phyloP scores from a whole-genome alignment of 2,888 invertebrate species.

The Chaetogeoica ovagalla region DNA sequence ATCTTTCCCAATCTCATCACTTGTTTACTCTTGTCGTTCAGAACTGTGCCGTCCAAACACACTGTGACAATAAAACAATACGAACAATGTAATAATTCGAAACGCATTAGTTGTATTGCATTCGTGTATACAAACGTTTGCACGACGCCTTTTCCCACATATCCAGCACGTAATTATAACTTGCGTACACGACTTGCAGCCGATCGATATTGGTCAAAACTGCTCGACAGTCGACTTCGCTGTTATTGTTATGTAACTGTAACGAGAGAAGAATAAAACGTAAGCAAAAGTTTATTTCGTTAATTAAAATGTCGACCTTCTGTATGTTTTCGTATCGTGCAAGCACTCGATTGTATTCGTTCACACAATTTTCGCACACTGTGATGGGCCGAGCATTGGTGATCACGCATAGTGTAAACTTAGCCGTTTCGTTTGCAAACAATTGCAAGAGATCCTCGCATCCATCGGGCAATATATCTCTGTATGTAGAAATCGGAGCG shows the following conservation, averaged over 20 bases:
- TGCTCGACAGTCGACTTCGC: conserved; percentile 63
- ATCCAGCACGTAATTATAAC: conserved; percentile 64
- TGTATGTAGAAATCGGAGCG: background rate
- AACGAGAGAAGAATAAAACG: conserved; percentile 33
- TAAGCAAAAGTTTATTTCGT: too few relatives aligned
- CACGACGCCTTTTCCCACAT: conserved; percentile 70
- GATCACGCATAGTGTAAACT: conserved; percentile 68
- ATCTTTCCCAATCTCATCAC: conserved; percentile 48
- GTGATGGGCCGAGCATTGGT: conserved; percentile 66
- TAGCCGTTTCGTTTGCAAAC: conserved; percentile 65
- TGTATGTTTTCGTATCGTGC: conserved; percentile 64
- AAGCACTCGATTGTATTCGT: conserved; percentile 63
- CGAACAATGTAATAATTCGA: background rate
- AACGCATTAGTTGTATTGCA: background rate
- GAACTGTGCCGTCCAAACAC: conserved; percentile 61
- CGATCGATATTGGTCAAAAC: conserved; percentile 67
- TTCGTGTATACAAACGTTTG: conserved; percentile 62
- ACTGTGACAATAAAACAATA: conserved; percentile 60
- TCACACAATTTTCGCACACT: conserved; percentile 67
- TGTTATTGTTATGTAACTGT: conserved; percentile 61
- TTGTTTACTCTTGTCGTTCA: conserved; percentile 62
- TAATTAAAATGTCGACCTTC: conserved; percentile 57
- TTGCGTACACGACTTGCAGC: conserved; percentile 66
- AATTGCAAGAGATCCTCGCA: conserved; percentile 56
- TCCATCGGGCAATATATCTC: conserved; percentile 44